Evolutionary conservation across 2,797 vertebrate genomes (phyloP).

Genomic region (Channa striata): DNA sequence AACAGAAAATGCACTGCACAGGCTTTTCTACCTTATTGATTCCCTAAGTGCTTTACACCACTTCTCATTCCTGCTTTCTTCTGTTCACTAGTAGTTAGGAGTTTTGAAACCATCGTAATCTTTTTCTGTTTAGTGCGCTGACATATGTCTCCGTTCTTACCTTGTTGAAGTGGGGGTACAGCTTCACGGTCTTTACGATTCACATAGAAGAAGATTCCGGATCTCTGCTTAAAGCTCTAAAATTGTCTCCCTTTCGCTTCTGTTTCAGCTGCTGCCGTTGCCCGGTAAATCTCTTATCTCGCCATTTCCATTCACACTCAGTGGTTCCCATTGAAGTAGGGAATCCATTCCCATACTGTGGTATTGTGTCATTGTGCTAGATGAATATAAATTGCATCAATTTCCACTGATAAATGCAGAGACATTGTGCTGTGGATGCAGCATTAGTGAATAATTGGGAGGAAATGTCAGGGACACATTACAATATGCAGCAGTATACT

Average conservation of each 20-base stretch:
- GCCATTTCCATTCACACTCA: slow-evolving; percentile 62
- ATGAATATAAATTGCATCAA: slow-evolving; percentile 80
- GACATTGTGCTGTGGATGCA: slow-evolving; percentile 72
- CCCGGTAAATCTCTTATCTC: slow-evolving; percentile 67
- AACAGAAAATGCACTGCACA: too few relatives aligned
- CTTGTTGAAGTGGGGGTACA: not conserved
- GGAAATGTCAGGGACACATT: slow-evolving; percentile 74
- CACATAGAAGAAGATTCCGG: not conserved
- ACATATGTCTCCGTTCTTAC: not conserved
- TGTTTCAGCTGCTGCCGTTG: slow-evolving; percentile 32
- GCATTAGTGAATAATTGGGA: slow-evolving; percentile 76
- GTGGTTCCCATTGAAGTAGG: slow-evolving; percentile 66
- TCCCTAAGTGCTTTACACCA: too few relatives aligned
- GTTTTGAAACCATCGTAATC: too few relatives aligned
- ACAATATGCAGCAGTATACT: slow-evolving; percentile 69
- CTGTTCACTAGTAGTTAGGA: too few relatives aligned
- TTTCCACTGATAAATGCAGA: slow-evolving; percentile 75
- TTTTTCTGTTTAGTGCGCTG: not conserved
- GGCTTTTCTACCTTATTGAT: too few relatives aligned
- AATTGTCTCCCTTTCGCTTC: slow-evolving; percentile 29
- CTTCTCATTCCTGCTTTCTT: too few relatives aligned
- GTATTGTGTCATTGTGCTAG: slow-evolving; percentile 65
- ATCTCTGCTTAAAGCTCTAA: slow-evolving; percentile 35
- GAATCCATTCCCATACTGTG: slow-evolving; percentile 66
- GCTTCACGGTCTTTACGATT: too few relatives aligned